phyloP scores from a whole-genome alignment of 2,797 vertebrate species.

The Etheostoma nigrum region DNA sequence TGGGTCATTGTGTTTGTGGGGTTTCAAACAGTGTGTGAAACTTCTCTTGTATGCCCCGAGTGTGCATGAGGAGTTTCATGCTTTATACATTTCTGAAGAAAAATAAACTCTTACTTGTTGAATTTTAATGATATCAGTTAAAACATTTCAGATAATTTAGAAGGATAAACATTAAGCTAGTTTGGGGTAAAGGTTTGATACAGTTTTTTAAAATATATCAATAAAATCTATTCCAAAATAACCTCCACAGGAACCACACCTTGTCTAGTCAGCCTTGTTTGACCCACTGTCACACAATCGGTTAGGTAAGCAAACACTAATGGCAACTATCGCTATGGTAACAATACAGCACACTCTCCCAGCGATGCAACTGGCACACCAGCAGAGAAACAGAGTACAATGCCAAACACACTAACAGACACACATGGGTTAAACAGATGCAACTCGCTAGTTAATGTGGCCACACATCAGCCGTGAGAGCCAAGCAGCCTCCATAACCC shows the following conservation, averaged over 20 bases:
- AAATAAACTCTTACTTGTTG: not conserved
- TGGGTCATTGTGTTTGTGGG: slow-evolving; percentile 43
- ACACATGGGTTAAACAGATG: slow-evolving; percentile 59
- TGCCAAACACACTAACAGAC: slow-evolving; percentile 16
- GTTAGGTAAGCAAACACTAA: slow-evolving; percentile 36
- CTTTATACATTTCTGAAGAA: slow-evolving; percentile 9
- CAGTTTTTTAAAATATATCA: not conserved
- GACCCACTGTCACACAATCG: slow-evolving; percentile 43
- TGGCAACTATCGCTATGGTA: slow-evolving; percentile 59
- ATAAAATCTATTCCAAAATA: not conserved
- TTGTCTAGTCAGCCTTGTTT: slow-evolving; percentile 34
- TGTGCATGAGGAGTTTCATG: not conserved
- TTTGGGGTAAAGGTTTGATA: not conserved
- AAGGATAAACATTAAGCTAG: not conserved
- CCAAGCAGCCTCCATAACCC: slow-evolving; percentile 34
- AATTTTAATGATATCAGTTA: not conserved
- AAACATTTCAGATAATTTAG: not conserved
- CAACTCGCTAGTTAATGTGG: slow-evolving; percentile 40
- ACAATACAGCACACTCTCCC: slow-evolving; percentile 53
- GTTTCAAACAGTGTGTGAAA: slow-evolving; percentile 38
- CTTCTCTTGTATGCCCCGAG: not conserved
- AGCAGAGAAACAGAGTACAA: slow-evolving; percentile 26
- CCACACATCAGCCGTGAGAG: slow-evolving; percentile 39
- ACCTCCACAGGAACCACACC: not conserved
- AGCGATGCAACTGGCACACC: slow-evolving; percentile 42